Evolutionary conservation across 2,888 invertebrate genomes (phyloP).

Genomic region (Hypena proboscidalis): DNA sequence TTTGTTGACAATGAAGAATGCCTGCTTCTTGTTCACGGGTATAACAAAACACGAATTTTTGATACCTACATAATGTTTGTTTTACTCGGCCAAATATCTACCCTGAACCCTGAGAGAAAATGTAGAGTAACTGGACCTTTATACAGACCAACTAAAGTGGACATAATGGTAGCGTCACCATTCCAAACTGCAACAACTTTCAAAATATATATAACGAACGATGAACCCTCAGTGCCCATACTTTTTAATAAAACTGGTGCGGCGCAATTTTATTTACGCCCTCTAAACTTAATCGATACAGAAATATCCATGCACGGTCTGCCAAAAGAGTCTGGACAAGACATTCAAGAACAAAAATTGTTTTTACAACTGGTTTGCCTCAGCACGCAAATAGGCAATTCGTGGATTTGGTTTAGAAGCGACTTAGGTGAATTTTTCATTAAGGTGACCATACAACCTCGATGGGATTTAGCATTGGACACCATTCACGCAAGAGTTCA

Average conservation of each 20-base stretch:
- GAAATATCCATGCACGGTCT: slow-evolving; percentile 61
- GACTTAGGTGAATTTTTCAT: slow-evolving; percentile 74
- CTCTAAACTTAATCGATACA: slow-evolving; percentile 69
- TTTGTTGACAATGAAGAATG: slow-evolving; percentile 64
- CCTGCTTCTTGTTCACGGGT: slow-evolving; percentile 71
- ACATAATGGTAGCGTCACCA: slow-evolving; percentile 67
- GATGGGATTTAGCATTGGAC: slow-evolving; percentile 73
- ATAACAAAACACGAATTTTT: slow-evolving; percentile 77
- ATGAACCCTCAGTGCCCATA: slow-evolving; percentile 67
- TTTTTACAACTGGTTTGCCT: slow-evolving; percentile 71
- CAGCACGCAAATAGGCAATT: slow-evolving; percentile 64
- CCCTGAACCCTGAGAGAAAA: slow-evolving; percentile 64
- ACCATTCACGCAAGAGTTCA: slow-evolving; percentile 63
- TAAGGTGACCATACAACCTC: slow-evolving; percentile 69
- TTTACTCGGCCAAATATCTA: slow-evolving; percentile 62
- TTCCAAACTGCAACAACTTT: slow-evolving; percentile 55
- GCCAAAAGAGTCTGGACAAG: slow-evolving; percentile 62
- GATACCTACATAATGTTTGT: slow-evolving; percentile 73
- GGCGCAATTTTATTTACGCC: slow-evolving; percentile 61
- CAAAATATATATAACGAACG: slow-evolving; percentile 61
- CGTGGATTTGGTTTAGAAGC: slow-evolving; percentile 76
- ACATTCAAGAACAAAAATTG: slow-evolving; percentile 63
- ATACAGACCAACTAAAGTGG: slow-evolving; percentile 72
- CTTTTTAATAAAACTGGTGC: slow-evolving; percentile 50
- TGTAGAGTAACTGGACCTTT: slow-evolving; percentile 73